Evolutionary conservation across 2,888 invertebrate genomes (phyloP), one percentile per base, ranked within the genome.

Genomic region (Iselma pallidipennis): DNA sequence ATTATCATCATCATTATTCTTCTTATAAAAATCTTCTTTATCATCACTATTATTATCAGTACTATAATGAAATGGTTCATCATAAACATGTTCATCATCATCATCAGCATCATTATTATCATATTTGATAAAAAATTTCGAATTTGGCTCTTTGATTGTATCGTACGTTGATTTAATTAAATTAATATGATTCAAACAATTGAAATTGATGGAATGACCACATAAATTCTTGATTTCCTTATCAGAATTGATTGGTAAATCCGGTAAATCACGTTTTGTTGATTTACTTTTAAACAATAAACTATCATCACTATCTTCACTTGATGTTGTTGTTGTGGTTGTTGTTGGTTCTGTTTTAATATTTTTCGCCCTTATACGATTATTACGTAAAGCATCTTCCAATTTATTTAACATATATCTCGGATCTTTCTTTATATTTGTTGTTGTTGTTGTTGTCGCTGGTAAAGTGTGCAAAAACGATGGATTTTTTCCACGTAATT

Each of bases 401-500:
- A 89, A 77, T 71, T 88, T 89, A 68, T 86, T 85, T 0, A 89
- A 77, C 87, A 89, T 89, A 65, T 88, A 84, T 75, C 87, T 86
- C 0, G 89, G 84, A 69, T 87, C 87, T 14, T 65, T 63, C 53
- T 70, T 71, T 51, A 67, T 65, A 14, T 1, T 33, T 14, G 33
- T 33, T 2, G 37, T 16, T 2, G 16, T 9, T 16, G 16, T 6
- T 14, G 37, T 16, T 37, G 37, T 6, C 21, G 19, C 4, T 42
- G 42, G 42, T 42, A 10, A 2, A 19, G 42, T 50, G 54, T 74
- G 70, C n/a, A 73, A 55, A 56, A 74, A 75, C 9, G 74, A 72
- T 21, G 42, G 37, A 57, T 73, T 75, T 57, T 72, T 72, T 49
- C 65, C 57, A 1, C 53, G 10, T 12, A 51, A 33, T 9, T 56